Evolutionary conservation across 2,113 vertebrate genomes (phyloP).

Genomic region (Misgurnus anguillicaudatus): DNA sequence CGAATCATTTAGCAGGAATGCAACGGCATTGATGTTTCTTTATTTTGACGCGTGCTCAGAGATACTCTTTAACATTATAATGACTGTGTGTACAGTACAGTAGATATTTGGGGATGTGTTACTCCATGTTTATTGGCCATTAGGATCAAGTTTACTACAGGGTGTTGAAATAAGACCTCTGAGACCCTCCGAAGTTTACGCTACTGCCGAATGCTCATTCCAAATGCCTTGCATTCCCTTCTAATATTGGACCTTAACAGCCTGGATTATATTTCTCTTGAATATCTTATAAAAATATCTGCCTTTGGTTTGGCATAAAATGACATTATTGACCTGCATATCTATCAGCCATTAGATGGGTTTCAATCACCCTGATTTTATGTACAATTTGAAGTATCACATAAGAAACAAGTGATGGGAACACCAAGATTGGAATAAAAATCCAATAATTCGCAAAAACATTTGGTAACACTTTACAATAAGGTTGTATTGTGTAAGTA

Average conservation of each 20-base stretch:
- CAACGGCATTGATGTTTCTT: neutral
- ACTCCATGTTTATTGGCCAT: neutral
- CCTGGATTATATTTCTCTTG: slow-evolving; percentile 4
- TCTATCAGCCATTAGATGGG: too few species aligned
- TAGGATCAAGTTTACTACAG: slow-evolving; percentile 42
- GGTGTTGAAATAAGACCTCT: slow-evolving; percentile 44
- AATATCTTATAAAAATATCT: neutral
- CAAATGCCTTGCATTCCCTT: slow-evolving; percentile 18
- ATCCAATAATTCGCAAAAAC: too few species aligned
- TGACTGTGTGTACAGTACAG: slow-evolving; percentile 16
- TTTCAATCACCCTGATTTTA: too few species aligned
- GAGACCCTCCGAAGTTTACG: neutral
- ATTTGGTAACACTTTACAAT: too few species aligned
- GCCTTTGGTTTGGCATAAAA: neutral
- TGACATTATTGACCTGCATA: neutral
- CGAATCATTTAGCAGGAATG: neutral
- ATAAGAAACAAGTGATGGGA: too few species aligned
- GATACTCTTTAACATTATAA: neutral
- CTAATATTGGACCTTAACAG: slow-evolving; percentile 23
- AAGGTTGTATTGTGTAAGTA: too few species aligned
- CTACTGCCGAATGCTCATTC: neutral
- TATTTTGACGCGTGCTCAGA: neutral
- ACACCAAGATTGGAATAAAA: too few species aligned
- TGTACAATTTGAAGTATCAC: too few species aligned
- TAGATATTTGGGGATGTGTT: slow-evolving; percentile 6